Percentiles rank a stretch among this genome's conserved stretches.
Evolutionary conservation across 2,113 vertebrate species (phyloP).

Genomic region (Grallaria varia): DNA sequence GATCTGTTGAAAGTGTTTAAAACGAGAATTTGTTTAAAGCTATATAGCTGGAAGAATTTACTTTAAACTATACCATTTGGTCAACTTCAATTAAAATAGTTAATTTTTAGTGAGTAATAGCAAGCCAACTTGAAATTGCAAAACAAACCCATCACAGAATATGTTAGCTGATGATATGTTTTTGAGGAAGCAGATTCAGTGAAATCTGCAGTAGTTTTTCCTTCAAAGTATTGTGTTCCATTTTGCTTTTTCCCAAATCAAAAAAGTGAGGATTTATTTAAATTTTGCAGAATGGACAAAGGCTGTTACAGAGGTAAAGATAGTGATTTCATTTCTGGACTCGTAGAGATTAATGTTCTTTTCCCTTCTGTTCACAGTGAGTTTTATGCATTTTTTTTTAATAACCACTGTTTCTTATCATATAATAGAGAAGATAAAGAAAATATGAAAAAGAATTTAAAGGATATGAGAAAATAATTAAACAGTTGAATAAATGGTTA

Average conservation of each 20-base stretch:
- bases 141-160: not conserved
- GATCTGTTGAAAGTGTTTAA: not conserved
- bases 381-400: not conserved
- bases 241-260: not conserved
- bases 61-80: not conserved
- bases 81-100: not conserved
- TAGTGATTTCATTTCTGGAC: not conserved
- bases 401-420: not conserved
- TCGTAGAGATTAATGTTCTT: not conserved
- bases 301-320: not conserved
- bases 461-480: not conserved
- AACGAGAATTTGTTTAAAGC: not conserved
- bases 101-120: not conserved
- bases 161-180: not conserved
- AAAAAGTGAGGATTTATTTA: not conserved
- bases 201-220: not conserved
- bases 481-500: not conserved
- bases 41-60: not conserved
- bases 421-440: not conserved
- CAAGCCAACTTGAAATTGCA: not conserved
- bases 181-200: not conserved
- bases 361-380: not conserved
- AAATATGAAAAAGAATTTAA: not conserved
- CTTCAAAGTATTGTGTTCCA: not conserved
- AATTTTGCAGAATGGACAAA: not conserved